phyloP scores from a whole-genome alignment of 1,140 invertebrate genomes.

The Carcinoscorpius rotundicauda region DNA sequence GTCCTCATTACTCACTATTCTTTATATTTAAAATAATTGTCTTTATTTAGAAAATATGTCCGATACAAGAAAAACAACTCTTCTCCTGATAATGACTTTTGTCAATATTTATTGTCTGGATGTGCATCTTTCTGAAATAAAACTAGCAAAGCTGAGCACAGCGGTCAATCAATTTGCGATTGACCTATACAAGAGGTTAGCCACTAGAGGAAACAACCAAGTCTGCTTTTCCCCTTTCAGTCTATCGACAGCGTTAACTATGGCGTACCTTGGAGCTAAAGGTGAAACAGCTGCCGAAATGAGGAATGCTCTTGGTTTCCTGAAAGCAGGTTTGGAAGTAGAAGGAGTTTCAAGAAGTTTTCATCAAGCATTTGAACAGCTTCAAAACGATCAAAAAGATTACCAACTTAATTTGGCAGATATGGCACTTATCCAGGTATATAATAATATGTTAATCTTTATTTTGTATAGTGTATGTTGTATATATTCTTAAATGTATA shows the following conservation, averaged over 20 bases:
- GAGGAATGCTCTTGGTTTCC: slow-evolving; percentile 26
- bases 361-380: slow-evolving; percentile 21
- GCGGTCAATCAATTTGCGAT: no score
- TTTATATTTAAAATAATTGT: no score
- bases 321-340: slow-evolving; percentile 38
- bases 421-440: slow-evolving; percentile 8
- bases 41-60: no score
- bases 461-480: slow-evolving; percentile 9
- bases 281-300: slow-evolving; percentile 16
- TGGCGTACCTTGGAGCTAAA: slow-evolving; percentile 16
- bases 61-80: no score
- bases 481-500: slow-evolving; percentile 11
- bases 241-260: slow-evolving; percentile 17
- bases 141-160: no score
- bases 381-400: slow-evolving; percentile 16
- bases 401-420: slow-evolving; percentile 27
- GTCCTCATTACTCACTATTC: no score
- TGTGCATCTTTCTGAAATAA: no score
- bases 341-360: slow-evolving; percentile 7
- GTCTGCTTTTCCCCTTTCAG: slow-evolving; percentile 22
- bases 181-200: no score
- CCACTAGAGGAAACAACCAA: slow-evolving; percentile 2
- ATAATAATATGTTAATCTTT: background rate
- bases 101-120: no score
- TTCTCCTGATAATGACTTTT: no score